Percentiles rank a stretch among this genome's conserved stretches.
phyloP scores from a whole-genome alignment of 1,140 invertebrate genomes.

The Pteromalus puparum region DNA sequence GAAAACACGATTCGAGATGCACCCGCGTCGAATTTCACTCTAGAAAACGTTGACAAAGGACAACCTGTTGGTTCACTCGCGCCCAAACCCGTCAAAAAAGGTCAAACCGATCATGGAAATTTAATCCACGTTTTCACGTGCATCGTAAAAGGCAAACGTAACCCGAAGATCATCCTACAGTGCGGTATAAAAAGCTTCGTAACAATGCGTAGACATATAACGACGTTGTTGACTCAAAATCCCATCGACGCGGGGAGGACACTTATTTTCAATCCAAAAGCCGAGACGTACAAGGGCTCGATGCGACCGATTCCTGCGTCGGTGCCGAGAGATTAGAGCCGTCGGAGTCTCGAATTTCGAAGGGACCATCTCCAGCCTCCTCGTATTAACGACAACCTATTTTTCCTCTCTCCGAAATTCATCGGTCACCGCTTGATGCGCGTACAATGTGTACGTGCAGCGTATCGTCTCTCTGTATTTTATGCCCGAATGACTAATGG shows the following conservation, averaged over 20 bases:
- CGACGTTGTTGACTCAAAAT: not conserved
- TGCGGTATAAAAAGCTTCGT: no score
- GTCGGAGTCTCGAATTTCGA: not conserved
- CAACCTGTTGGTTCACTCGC: not conserved
- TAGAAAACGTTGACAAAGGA: not conserved
- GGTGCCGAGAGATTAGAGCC: not conserved
- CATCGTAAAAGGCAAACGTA: not conserved
- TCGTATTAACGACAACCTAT: not conserved
- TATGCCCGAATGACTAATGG: not conserved
- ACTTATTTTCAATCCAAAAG: not conserved
- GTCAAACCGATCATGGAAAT: not conserved
- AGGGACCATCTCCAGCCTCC: not conserved
- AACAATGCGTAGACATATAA: no score
- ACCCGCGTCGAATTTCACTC: not conserved
- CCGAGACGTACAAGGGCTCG: not conserved
- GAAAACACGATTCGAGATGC: no score
- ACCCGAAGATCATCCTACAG: not conserved
- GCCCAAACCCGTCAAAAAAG: not conserved
- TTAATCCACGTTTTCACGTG: not conserved
- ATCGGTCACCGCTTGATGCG: not conserved
- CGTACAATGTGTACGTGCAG: not conserved
- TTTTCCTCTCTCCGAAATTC: constrained; percentile 17
- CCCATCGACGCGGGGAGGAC: not conserved
- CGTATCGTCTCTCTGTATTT: not conserved
- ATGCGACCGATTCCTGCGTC: not conserved